phyloP scores from a whole-genome alignment of 2,113 vertebrate species.

The Halichoerus grypus region DNA sequence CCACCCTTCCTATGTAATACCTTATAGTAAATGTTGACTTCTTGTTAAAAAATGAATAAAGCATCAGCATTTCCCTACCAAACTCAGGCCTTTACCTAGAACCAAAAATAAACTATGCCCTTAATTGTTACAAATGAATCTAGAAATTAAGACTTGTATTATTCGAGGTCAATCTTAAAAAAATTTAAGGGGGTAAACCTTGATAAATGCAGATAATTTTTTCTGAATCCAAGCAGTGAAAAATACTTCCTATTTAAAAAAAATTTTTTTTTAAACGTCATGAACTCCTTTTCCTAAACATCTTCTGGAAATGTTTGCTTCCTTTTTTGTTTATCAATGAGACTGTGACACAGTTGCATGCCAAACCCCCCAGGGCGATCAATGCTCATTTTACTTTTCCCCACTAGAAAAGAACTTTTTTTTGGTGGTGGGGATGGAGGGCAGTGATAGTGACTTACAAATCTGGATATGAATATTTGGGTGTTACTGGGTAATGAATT shows the following conservation, averaged over 20 bases:
- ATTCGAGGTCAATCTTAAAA: background rate
- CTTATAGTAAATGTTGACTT: background rate
- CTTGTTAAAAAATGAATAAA: background rate
- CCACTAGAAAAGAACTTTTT: background rate
- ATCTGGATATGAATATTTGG: background rate
- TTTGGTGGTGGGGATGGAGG: background rate
- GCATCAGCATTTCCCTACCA: background rate
- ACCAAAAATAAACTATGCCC: slow-evolving; percentile 22
- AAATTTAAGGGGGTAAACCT: background rate
- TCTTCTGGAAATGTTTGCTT: background rate
- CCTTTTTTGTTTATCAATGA: background rate
- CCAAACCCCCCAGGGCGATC: too few relatives aligned
- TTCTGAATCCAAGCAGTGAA: background rate
- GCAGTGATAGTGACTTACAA: background rate
- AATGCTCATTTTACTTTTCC: background rate
- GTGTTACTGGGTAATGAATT: background rate
- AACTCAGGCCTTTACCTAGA: background rate
- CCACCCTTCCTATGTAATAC: background rate
- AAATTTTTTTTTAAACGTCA: background rate
- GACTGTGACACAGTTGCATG: background rate
- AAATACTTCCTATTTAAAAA: background rate
- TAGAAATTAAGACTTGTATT: background rate
- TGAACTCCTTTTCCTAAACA: background rate
- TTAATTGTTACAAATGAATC: background rate
- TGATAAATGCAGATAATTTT: background rate